These are phyloP conservation scores for Choreutis nemorana DNA, from an alignment of 2,888 invertebrate species.

Conservation along the genomic window DNA sequence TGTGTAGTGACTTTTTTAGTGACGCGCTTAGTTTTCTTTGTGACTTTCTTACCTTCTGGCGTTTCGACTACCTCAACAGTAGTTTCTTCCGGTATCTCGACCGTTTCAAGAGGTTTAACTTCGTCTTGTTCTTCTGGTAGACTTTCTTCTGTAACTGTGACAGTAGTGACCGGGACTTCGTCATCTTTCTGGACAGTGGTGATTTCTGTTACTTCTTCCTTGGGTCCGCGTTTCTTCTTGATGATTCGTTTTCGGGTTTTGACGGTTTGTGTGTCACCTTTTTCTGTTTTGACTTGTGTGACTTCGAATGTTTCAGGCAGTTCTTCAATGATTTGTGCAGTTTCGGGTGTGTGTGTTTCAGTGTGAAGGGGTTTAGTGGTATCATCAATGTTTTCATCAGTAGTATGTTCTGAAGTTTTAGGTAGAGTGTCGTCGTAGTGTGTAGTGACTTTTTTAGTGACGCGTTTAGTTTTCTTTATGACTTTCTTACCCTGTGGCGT, in stretches of 20 bases:
- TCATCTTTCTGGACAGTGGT: slow-evolving; percentile 14
- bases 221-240: slow-evolving; percentile 22
- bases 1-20: slow-evolving; percentile 36
- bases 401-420: slow-evolving; percentile 13
- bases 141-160: slow-evolving; percentile 14
- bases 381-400: slow-evolving; percentile 15
- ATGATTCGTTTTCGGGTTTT: slow-evolving; percentile 15
- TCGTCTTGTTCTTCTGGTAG: slow-evolving; percentile 12
- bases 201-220: slow-evolving; percentile 23
- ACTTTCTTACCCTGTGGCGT: too few species aligned
- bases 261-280: too few species aligned
- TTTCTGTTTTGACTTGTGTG: slow-evolving; percentile 18
- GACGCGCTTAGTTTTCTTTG: slow-evolving; percentile 5
- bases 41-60: slow-evolving; percentile 2
- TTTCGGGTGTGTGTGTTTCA: too few species aligned
- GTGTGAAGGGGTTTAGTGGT: too few species aligned
- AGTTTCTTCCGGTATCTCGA: slow-evolving; percentile 10
- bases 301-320: slow-evolving; percentile 35
- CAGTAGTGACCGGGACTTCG: slow-evolving; percentile 16
- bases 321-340: too few species aligned
- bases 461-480: too few species aligned
- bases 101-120: slow-evolving; percentile 21
- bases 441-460: too few species aligned
- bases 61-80: slow-evolving; percentile 19
- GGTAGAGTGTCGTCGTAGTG: slow-evolving; percentile 20